These are phyloP conservation scores for Ceyx margarethae DNA, from an alignment of 2,113 vertebrate species.

Conservation along the genomic window DNA sequence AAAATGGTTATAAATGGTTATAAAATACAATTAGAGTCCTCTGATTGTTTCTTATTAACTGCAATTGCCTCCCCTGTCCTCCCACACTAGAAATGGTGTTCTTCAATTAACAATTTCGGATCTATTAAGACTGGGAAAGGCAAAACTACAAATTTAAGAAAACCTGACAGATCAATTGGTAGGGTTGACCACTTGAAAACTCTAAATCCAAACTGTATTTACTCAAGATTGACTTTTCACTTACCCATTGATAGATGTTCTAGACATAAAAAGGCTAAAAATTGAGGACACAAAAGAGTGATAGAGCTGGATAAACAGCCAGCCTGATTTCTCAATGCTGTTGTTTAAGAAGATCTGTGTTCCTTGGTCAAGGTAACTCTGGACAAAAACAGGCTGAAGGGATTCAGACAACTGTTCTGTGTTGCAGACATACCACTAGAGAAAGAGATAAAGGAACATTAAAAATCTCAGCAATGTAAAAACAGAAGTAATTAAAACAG, in stretches of 20 bases:
- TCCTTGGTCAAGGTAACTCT: slow-evolving; percentile 89
- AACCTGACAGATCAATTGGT: neutral
- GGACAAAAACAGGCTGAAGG: slow-evolving; percentile 84
- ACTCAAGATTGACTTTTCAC: slow-evolving; percentile 4
- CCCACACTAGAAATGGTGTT: neutral
- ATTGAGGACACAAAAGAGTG: slow-evolving; percentile 92
- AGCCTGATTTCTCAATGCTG: slow-evolving; percentile 94
- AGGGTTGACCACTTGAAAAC: neutral
- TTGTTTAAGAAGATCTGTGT: slow-evolving; percentile 89
- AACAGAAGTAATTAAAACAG: neutral
- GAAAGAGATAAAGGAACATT: slow-evolving; percentile 28
- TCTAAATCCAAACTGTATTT: neutral
- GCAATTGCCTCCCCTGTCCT: neutral
- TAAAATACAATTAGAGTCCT: neutral
- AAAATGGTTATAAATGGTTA: neutral
- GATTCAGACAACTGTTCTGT: slow-evolving; percentile 86
- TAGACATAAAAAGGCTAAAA: slow-evolving; percentile 93
- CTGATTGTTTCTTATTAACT: neutral
- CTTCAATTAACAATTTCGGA: neutral
- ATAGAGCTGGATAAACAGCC: slow-evolving; percentile 96
- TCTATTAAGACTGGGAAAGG: neutral
- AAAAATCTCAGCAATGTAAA: slow-evolving; percentile 2
- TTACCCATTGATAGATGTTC: slow-evolving; percentile 98
- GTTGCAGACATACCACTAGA: slow-evolving; percentile 91
- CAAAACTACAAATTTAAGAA: neutral